Percentiles rank a stretch among this genome's conserved stretches.
Evolutionary conservation across 2,113 vertebrate genomes (phyloP).

Genomic region (Amphiprion percula): DNA sequence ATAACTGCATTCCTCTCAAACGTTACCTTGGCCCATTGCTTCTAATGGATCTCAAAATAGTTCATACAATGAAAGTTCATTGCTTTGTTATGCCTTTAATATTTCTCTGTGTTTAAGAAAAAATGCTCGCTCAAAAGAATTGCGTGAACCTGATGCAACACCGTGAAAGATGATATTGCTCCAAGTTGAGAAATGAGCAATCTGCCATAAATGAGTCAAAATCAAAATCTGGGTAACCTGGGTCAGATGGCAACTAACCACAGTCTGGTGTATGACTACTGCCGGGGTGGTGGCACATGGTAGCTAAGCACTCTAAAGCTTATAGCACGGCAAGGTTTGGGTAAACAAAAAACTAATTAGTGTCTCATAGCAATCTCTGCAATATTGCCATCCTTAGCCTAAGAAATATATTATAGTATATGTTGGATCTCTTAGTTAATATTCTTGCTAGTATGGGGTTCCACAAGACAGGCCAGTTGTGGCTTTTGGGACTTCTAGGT

Average conservation of each 20-base stretch:
- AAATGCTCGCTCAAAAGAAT: conserved; percentile 62
- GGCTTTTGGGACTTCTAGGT: no score
- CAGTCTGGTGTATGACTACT: conserved; percentile 8
- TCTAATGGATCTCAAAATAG: conserved; percentile 33
- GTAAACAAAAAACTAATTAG: neutral
- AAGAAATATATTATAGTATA: no score
- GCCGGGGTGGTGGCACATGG: neutral
- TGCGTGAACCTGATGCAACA: conserved; percentile 76
- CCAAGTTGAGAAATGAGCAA: conserved; percentile 64
- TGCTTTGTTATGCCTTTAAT: conserved; percentile 68
- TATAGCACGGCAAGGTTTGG: neutral
- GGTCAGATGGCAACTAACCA: conserved; percentile 40
- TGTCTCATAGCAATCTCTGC: no score
- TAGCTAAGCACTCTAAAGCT: conserved; percentile 29
- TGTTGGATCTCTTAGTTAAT: no score
- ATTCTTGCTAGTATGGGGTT: no score
- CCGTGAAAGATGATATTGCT: conserved; percentile 74
- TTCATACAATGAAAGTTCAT: conserved; percentile 33
- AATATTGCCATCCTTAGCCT: no score
- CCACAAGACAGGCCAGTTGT: no score
- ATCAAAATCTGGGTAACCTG: conserved; percentile 52
- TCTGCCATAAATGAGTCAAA: conserved; percentile 64
- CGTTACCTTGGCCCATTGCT: conserved; percentile 7
- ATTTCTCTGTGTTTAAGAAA: conserved; percentile 76
- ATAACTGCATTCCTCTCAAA: conserved; percentile 16